phyloP scores from a whole-genome alignment of 2,888 invertebrate genomes.

The Apamea epomidion region DNA sequence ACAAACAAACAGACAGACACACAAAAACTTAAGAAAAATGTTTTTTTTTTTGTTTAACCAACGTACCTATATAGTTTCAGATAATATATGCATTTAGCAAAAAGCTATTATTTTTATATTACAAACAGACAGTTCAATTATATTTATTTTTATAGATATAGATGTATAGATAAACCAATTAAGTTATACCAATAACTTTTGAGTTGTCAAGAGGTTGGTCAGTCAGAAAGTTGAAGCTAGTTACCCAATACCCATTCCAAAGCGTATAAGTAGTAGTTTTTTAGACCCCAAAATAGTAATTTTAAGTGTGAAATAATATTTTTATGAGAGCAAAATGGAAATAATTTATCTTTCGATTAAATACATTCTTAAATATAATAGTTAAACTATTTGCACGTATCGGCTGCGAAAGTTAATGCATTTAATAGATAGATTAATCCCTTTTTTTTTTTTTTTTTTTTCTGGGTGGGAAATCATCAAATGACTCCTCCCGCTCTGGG shows the following conservation, averaged over 20 bases:
- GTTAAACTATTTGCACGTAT: too few species aligned
- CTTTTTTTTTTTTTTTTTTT: too few species aligned
- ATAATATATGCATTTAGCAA: too few species aligned
- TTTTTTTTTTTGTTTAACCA: too few species aligned
- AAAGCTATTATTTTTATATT: too few species aligned
- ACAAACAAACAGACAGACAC: neutral
- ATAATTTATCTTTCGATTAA: neutral
- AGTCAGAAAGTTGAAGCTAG: neutral
- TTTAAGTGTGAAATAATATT: neutral
- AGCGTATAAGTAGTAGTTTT: neutral
- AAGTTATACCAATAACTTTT: neutral
- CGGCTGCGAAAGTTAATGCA: neutral
- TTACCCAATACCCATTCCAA: too few species aligned
- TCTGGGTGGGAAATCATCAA: too few species aligned
- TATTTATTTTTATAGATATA: neutral
- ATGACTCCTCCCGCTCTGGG: too few species aligned
- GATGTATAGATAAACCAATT: neutral
- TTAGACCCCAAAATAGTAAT: neutral
- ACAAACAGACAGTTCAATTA: too few species aligned
- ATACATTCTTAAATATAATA: neutral
- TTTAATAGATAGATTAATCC: neutral
- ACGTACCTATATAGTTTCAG: neutral
- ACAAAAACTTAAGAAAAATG: too few species aligned
- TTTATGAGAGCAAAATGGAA: neutral
- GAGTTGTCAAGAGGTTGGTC: neutral